A percentile compares a stretch with the other conserved stretches of the same genome.
phyloP scores from a whole-genome alignment of 2,797 vertebrate genomes.

The Columba guinea region DNA sequence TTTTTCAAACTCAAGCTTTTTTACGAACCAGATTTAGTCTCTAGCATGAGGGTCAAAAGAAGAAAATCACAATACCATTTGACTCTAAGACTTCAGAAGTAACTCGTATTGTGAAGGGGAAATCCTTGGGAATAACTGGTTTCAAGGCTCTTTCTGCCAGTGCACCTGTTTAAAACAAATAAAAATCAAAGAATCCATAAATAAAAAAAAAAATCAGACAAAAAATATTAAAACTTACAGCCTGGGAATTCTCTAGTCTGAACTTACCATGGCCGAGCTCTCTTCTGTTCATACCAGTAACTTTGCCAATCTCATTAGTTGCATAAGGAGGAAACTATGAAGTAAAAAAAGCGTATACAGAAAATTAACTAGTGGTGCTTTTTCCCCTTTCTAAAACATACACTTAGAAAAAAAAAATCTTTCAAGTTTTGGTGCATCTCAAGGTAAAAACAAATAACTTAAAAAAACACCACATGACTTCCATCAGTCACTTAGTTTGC shows the following conservation, averaged over 20 bases:
- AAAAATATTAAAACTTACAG: background rate
- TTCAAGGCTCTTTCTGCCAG: conserved; percentile 94
- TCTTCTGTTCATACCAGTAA: conserved; percentile 88
- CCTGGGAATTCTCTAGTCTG: background rate
- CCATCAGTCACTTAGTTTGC: background rate
- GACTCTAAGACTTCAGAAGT: conserved; percentile 98
- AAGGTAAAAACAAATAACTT: background rate
- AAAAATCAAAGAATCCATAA: background rate
- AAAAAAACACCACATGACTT: background rate
- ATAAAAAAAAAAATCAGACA: background rate
- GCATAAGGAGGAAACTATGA: conserved; percentile 97
- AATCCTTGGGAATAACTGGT: conserved; percentile 91
- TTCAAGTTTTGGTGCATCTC: background rate
- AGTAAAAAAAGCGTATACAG: background rate
- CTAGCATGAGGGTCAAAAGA: background rate
- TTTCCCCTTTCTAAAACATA: background rate
- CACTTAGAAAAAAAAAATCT: background rate
- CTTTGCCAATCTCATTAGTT: conserved; percentile 94
- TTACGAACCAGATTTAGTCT: background rate
- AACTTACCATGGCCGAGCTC: conserved; percentile 95
- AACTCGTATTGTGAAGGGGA: conserved; percentile 95
- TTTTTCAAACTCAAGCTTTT: background rate
- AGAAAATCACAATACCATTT: conserved; percentile 80
- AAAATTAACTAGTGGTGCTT: background rate
- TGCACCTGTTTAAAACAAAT: conserved; percentile 80